Base-by-base conservation (phyloP, 2,888 invertebrate species). In the Hyposoter dolosus region DNA sequence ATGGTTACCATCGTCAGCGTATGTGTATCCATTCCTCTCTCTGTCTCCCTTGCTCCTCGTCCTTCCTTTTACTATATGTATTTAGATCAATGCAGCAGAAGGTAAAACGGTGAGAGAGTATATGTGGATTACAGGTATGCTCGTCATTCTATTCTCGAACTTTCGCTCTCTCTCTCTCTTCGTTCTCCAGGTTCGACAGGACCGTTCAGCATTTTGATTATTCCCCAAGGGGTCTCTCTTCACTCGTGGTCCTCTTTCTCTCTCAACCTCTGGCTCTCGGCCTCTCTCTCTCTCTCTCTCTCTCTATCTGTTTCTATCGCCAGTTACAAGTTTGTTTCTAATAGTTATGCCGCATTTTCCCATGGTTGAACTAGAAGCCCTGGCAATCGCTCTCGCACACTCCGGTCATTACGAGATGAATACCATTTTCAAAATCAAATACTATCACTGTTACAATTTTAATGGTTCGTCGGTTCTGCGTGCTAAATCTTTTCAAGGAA, bases 171-270 rank as follows among this genome's bases (percentile, higher is more conserved):
- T 19, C 56, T 65, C 19, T 32, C 10, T 15, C 74, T 74, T 71
- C 71, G 71, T 84, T 68, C 65, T 79, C 83, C 81, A 82, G 83
- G 81, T 84, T 85, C 84, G 79, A 84, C 83, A 81, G 85, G 83
- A 60, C 82, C 84, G 87, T 88, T 88, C 87, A 84, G 77, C 78
- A 84, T 87, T 87, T 84, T 88, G 88, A 88, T 88, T 87, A 87
- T 88, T 87, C 77, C 83, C 78, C 82, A 86, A 88, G 87, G 76
- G 83, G 75, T 84, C 75, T 65, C 63, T 17, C 9, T 43, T n/a
- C 56, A 19, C 32, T 65, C 63, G 5, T 35, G 5, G 10, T 65
- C 19, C 47, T 63, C 79, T 56, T n/a, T 45, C 23, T 56, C 68
- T 23, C 50, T 50, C 60, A 53, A 32, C 28, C 40, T 53, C 35